phyloP scores from a whole-genome alignment of 1,140 invertebrate species.

The Trinorchestia longiramus region DNA sequence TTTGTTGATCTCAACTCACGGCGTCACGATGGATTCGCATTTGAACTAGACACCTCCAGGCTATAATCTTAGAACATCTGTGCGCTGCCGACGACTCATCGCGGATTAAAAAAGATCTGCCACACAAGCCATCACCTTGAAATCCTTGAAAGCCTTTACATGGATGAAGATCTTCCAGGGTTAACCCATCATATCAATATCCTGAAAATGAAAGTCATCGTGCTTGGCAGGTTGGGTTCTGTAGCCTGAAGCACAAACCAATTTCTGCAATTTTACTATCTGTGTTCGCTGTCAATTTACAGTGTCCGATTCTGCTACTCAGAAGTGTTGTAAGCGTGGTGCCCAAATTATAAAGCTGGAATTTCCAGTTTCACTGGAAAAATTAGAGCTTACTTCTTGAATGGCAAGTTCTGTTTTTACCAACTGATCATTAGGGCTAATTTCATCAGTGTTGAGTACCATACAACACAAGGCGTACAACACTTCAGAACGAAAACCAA shows the following conservation, averaged over 20 bases:
- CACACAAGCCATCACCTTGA: background rate
- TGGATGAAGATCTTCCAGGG: slow-evolving; percentile 12
- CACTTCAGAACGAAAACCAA: background rate
- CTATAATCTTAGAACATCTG: background rate
- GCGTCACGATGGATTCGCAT: background rate
- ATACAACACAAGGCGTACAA: background rate
- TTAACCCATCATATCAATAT: background rate
- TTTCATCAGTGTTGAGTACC: background rate
- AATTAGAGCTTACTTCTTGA: background rate
- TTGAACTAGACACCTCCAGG: background rate
- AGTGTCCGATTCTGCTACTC: background rate
- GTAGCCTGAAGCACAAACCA: background rate
- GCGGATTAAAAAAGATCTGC: background rate
- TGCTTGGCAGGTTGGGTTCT: background rate
- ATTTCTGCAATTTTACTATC: background rate
- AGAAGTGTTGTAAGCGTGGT: background rate
- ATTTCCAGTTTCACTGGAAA: background rate
- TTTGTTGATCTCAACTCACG: background rate
- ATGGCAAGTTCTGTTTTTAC: background rate
- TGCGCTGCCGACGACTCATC: background rate
- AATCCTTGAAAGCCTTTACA: background rate
- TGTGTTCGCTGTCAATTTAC: background rate
- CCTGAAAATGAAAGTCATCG: background rate
- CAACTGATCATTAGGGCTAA: background rate
- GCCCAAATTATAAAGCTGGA: background rate